phyloP scores from a whole-genome alignment of 2,888 invertebrate genomes.

The Hypselothyrea guttata region DNA sequence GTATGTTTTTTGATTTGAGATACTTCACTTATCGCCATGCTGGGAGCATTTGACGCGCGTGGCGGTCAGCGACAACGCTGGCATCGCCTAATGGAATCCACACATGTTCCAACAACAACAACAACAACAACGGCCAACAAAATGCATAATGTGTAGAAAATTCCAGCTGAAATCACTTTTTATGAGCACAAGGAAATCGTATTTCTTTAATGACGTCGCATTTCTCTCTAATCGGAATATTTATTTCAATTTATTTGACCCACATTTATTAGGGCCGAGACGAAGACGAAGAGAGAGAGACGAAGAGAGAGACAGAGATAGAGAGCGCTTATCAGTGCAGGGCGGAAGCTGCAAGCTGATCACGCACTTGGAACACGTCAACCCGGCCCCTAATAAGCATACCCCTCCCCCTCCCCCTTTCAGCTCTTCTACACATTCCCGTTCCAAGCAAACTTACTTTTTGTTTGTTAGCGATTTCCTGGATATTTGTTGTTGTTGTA shows the following conservation, averaged over 20 bases:
- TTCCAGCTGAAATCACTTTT: conserved; percentile 3
- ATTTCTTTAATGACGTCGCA: conserved; percentile 32
- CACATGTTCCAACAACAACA: conserved; percentile 32
- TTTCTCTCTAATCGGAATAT: conserved; percentile 66
- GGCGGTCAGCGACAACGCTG: conserved; percentile 41
- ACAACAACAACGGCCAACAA: conserved; percentile 9
- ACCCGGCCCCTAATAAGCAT: conserved; percentile 10
- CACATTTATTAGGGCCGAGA: conserved; percentile 36
- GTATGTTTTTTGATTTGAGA: conserved; percentile 33
- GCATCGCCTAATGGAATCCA: conserved; percentile 36
- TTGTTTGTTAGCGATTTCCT: conserved; percentile 7
- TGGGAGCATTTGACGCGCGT: conserved; percentile 39
- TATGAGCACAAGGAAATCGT: conserved; percentile 30
- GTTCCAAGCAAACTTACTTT: conserved; percentile 53
- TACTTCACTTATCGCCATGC: conserved; percentile 60
- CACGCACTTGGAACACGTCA: conserved; percentile 58
- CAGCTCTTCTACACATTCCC: conserved; percentile 23
- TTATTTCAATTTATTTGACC: conserved; percentile 60
- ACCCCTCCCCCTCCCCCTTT: background rate
- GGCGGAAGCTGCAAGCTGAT: conserved; percentile 52
- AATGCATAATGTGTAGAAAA: conserved; percentile 23
- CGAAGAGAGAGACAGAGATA: too few species aligned
- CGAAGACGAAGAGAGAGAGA: too few species aligned
- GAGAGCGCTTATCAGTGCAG: conserved; percentile 53
- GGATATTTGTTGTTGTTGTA: conserved; percentile 8